Evolutionary conservation across 1,140 invertebrate species (phyloP).

Genomic region (Ceratitis capitata): DNA sequence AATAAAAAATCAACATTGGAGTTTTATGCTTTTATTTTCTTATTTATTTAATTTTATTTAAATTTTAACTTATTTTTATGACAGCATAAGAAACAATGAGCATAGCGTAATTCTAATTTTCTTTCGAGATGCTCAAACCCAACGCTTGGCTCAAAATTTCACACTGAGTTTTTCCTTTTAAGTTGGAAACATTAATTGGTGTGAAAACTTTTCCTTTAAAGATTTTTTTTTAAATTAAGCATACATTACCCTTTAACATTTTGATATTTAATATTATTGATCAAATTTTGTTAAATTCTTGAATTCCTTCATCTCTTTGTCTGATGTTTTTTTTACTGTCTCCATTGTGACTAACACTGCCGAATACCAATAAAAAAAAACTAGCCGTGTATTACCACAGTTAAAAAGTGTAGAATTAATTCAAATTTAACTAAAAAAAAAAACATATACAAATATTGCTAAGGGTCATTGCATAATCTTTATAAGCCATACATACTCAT

Average conservation of each 20-base stretch:
- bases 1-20: conserved; percentile 5
- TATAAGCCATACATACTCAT: not conserved
- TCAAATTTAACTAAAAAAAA: not conserved
- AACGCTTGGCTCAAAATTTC: too few relatives aligned
- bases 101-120: too few relatives aligned
- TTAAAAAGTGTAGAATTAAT: not conserved
- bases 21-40: not conserved
- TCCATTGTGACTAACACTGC: conserved; percentile 31
- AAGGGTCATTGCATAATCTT: too few relatives aligned
- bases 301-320: not conserved
- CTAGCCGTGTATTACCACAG: too few relatives aligned
- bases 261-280: not conserved
- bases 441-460: not conserved
- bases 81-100: too few relatives aligned
- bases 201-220: not conserved
- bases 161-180: too few relatives aligned
- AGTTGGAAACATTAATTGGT: too few relatives aligned
- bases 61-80: not conserved
- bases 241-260: not conserved
- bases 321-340: not conserved
- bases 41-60: not conserved
- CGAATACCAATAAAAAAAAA: too few relatives aligned
- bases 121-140: too few relatives aligned
- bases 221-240: not conserved
- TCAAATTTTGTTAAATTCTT: not conserved